Evolutionary conservation across 2,797 vertebrate genomes (phyloP), one percentile per base, ranked within the genome.

Genomic region (Brachyalestes nurse): DNA sequence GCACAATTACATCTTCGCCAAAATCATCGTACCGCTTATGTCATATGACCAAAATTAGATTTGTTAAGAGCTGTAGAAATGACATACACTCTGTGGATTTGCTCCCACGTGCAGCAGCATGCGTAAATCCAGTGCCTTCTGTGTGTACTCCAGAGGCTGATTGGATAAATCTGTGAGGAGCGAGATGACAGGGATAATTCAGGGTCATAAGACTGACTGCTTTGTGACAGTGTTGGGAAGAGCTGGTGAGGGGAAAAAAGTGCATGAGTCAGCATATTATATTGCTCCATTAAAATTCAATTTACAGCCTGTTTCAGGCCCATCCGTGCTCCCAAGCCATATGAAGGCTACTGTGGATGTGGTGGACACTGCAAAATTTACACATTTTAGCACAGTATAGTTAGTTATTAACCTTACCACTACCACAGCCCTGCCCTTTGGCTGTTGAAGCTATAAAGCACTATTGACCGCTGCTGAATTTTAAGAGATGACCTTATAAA

Each of bases 261-360:
- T 83, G 88, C 89, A 90, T 90, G 91, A 93, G 88, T 94, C 93
- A 93, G 93, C 93, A 65, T 87, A 93, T 94, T 90, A 89, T 90
- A 88, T 86, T 19, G 80, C 79, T 75, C 90, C 88, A 93, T 94
- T 94, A 93, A 94, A 94, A 94, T 92, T 83, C 88, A 91, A 95
- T 94, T 92, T 93, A 93, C 90, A 88, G 90, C 89, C 83, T 82
- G 89, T 91, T 93, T 93, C 90, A 89, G 87, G 89, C 90, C 86
- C 89, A 91, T 80, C 80, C 85, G 72, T 75, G 75, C 84, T 86
- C 83, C 90, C 45, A 82, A 81, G 82, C 78, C 84, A 86, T 83
- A 75, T 87, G 65, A 84, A 77, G 76, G 79, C 87, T 89, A 82
- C 66, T 87, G 88, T 88, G 87, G 84, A 88, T 92, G 91, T 91